phyloP scores from a whole-genome alignment of 2,797 vertebrate species.

The Hylomyscus alleni region DNA sequence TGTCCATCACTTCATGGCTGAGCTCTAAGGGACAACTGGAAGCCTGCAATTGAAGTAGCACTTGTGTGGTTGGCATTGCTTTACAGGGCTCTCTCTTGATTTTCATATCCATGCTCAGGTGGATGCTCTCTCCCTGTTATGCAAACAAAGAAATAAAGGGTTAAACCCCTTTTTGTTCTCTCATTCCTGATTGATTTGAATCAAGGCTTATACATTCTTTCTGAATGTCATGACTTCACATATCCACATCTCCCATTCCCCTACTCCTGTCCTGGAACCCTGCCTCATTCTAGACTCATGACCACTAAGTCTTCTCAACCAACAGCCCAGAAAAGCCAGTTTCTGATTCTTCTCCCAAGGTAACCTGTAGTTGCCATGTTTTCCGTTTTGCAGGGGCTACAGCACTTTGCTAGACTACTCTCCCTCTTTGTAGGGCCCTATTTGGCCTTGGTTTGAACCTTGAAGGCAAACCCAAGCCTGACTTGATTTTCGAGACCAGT shows the following conservation, averaged over 20 bases:
- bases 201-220: neutral
- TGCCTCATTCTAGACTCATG: neutral
- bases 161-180: neutral
- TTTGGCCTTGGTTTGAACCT: too few relatives aligned
- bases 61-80: neutral
- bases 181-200: neutral
- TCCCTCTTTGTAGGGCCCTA: neutral
- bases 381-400: neutral
- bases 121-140: neutral
- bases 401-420: neutral
- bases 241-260: too few relatives aligned
- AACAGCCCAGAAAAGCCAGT: neutral
- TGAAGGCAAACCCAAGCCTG: too few relatives aligned
- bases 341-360: neutral
- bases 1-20: conserved; percentile 50
- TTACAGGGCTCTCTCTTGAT: neutral
- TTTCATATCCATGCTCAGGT: neutral
- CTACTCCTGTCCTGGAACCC: neutral
- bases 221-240: neutral
- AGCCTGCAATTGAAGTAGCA: neutral
- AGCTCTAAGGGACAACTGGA: conserved; percentile 53
- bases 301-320: accelerated
- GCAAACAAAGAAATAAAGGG: neutral
- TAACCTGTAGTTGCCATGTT: neutral
- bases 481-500: too few relatives aligned